phyloP scores from a whole-genome alignment of 2,888 invertebrate species.

The Xylota segnis region DNA sequence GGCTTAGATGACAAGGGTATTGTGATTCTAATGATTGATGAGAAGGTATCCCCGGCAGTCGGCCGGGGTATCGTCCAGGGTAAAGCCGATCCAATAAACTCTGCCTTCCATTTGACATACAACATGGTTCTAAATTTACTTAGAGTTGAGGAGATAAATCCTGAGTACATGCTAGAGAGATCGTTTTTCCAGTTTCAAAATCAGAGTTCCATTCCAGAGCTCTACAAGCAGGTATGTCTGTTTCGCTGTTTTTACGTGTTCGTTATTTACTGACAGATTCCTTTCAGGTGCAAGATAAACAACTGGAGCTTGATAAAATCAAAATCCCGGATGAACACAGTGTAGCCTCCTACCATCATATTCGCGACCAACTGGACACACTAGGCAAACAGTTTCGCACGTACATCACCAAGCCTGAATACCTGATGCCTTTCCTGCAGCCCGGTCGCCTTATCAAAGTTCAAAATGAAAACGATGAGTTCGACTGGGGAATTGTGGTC shows the following conservation, averaged over 20 bases:
- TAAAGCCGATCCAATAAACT: constrained; percentile 97
- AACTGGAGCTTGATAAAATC: constrained; percentile 88
- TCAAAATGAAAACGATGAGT: constrained; percentile 93
- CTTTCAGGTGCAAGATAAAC: constrained; percentile 85
- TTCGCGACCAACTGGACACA: constrained; percentile 91
- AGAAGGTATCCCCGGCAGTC: constrained; percentile 93
- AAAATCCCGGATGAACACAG: constrained; percentile 90
- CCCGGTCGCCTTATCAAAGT: constrained; percentile 97
- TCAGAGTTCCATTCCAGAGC: constrained; percentile 95
- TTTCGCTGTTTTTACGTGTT: neutral
- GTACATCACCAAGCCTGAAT: constrained; percentile 93
- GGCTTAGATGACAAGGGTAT: constrained; percentile 98
- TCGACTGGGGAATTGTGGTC: constrained; percentile 98
- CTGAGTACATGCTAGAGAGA: constrained; percentile 99
- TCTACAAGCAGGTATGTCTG: constrained; percentile 90
- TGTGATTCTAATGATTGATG: constrained; percentile 99
- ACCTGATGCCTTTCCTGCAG: constrained; percentile 96
- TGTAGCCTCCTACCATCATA: constrained; percentile 93
- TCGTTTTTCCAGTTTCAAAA: constrained; percentile 99
- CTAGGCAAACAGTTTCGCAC: constrained; percentile 90
- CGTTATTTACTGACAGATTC: neutral
- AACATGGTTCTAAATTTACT: constrained; percentile 99
- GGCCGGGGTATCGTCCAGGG: constrained; percentile 94
- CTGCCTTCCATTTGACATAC: constrained; percentile 99
- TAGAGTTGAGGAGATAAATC: constrained; percentile 99